Evolutionary conservation across 2,888 invertebrate genomes (phyloP), one percentile per base, ranked within the genome.

Genomic region (Sabatieria punctata): DNA sequence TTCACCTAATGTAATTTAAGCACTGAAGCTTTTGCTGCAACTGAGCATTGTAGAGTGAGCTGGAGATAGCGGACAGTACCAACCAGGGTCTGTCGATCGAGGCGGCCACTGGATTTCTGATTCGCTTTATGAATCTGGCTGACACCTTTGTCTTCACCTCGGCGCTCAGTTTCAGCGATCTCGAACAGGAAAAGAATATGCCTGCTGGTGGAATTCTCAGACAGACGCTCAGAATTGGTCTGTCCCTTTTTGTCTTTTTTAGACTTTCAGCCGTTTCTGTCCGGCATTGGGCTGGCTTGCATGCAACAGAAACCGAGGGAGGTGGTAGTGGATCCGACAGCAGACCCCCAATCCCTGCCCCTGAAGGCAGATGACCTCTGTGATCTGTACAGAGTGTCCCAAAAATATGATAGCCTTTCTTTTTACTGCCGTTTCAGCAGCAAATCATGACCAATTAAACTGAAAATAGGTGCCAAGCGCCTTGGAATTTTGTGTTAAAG

Each of bases 161-260:
- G 62, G 88, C 91, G 2, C 75, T 95, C 48, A 93, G 89, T 73
- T 95, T 99, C 64, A 85, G 85, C 24, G 97, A 99, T 68, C 72
- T 97, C 39, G 97, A 97, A 70, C 86, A 91, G 1, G 97, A 97
- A 72, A 99, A 97, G 72, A 97, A 95, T 67, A 97, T 99, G 95
- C 89, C 91, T 42, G 85, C 85, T 60, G 97, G 97, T n/a, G 95
- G 95, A 41, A 97, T 97, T 57, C 72, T 97, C 46, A 72, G 97
- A 48, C 97, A 99, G 71, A 93, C 95, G 66, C 75, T 99, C 49
- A 74, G 97, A 67, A 72, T 97, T 39, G 70, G 70, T 71, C 11
- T 39, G 8, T 6, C 15, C 21, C 18, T 22, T 49, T 19, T 40
- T 41, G 18, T 49, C 30, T 15, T 21, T 1, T 15, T 45, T 51